phyloP scores from a whole-genome alignment of 2,888 invertebrate genomes.

The Drosophila neoperkinsi region DNA sequence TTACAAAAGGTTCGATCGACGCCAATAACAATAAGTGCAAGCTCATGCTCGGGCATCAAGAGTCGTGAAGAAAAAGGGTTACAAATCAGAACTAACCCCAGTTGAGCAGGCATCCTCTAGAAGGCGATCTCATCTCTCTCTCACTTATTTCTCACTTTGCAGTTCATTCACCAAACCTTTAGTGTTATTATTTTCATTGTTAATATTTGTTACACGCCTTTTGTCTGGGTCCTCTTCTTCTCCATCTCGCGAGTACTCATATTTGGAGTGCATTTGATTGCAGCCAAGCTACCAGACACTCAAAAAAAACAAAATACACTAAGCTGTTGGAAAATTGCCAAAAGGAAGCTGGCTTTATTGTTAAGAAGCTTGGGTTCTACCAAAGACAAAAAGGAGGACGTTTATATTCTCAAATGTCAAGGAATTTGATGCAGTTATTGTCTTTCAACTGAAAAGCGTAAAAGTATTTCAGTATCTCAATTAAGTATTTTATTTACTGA shows the following conservation, averaged over 20 bases:
- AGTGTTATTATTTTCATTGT: conserved; percentile 81
- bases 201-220: conserved; percentile 81
- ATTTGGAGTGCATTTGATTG: conserved; percentile 65
- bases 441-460: neutral
- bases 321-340: neutral
- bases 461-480: neutral
- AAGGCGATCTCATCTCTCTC: conserved; percentile 15
- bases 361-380: neutral
- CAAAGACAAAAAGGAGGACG: neutral
- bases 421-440: neutral
- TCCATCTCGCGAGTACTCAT: conserved; percentile 34
- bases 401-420: neutral
- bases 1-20: conserved; percentile 66
- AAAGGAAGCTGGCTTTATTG: neutral
- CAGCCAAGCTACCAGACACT: conserved; percentile 24
- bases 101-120: conserved; percentile 33
- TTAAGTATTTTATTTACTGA: neutral
- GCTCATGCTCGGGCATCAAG: conserved; percentile 61
- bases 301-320: neutral
- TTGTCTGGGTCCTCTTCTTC: conserved; percentile 47
- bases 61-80: conserved; percentile 8
- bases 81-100: conserved; percentile 17
- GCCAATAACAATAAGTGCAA: conserved; percentile 79
- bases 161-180: conserved; percentile 70
- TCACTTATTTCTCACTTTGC: conserved; percentile 10